A percentile compares a stretch with the other conserved stretches of the same genome.
Evolutionary conservation across 2,797 vertebrate species (phyloP).

Genomic region (Leptodactylus fallax): DNA sequence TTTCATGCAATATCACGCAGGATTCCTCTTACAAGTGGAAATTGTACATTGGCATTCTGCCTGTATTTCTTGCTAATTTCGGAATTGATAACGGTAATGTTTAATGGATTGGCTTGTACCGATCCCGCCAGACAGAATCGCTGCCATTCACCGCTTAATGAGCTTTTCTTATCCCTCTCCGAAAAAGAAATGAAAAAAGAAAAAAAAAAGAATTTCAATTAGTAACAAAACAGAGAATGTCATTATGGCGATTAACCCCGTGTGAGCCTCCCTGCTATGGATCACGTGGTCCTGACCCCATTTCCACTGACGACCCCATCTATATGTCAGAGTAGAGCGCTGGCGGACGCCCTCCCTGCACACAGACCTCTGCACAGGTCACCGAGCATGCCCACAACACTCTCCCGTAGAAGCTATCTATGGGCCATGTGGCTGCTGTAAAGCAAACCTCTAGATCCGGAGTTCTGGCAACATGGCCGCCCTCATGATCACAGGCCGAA

Average conservation of each 20-base stretch:
- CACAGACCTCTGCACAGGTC: no score
- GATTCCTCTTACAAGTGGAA: slow-evolving; percentile 51
- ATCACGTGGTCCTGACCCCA: background rate
- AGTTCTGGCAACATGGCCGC: background rate
- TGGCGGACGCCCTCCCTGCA: no score
- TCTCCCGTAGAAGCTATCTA: background rate
- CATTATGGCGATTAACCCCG: background rate
- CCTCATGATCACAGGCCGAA: no score
- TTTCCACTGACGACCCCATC: background rate
- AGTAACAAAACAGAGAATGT: background rate
- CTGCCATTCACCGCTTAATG: slow-evolving; percentile 24
- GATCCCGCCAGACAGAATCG: slow-evolving; percentile 6
- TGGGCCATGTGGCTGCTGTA: background rate
- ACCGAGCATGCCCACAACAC: background rate
- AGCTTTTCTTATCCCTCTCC: slow-evolving; percentile 2
- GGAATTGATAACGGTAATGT: slow-evolving; percentile 29
- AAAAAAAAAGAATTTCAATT: background rate
- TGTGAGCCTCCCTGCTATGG: no score
- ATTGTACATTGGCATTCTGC: slow-evolving; percentile 24
- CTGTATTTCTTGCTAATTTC: slow-evolving; percentile 39
- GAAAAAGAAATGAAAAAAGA: background rate
- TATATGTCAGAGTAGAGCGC: no score
- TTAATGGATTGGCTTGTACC: slow-evolving; percentile 19
- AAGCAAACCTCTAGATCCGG: background rate
- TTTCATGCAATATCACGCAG: slow-evolving; percentile 28